Conservation (phyloP, 1,140 invertebrate genomes). For the Drosophila ambigua region DNA sequence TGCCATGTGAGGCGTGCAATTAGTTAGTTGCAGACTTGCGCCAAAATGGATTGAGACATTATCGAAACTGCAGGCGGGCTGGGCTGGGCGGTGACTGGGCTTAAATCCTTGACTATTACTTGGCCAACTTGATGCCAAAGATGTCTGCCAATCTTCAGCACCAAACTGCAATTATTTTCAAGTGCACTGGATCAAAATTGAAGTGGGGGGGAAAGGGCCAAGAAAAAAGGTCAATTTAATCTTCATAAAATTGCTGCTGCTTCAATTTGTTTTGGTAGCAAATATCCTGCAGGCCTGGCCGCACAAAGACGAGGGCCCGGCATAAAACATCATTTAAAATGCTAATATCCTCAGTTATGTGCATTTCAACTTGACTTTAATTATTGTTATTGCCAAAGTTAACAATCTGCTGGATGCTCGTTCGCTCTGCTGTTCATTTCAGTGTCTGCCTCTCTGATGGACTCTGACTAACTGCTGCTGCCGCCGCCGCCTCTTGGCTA, state of each 20-base stretch:
- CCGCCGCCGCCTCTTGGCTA: slow-evolving; percentile 4
- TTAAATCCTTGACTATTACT: too few species aligned
- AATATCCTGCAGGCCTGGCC: slow-evolving; percentile 43
- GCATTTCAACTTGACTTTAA: slow-evolving; percentile 83
- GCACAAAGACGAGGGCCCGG: slow-evolving; percentile 9
- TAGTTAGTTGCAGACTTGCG: slow-evolving; percentile 22
- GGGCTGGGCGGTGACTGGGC: too few species aligned
- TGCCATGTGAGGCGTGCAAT: slow-evolving; percentile 30
- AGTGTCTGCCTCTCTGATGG: slow-evolving; percentile 43
- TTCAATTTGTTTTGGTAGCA: slow-evolving; percentile 45
- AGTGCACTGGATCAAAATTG: slow-evolving; percentile 66
- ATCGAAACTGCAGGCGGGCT: too few species aligned
- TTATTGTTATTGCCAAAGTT: slow-evolving; percentile 83
- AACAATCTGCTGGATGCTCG: slow-evolving; percentile 68
- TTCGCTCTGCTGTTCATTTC: slow-evolving; percentile 57
- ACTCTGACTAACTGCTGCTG: slow-evolving; percentile 66
- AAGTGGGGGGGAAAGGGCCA: slow-evolving; percentile 7
- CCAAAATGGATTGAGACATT: too few species aligned
- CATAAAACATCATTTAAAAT: slow-evolving; percentile 82
- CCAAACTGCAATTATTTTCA: slow-evolving; percentile 62
- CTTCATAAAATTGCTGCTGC: slow-evolving; percentile 67
- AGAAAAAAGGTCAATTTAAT: slow-evolving; percentile 74
- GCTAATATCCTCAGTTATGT: slow-evolving; percentile 81
- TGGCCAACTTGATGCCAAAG: too few species aligned
- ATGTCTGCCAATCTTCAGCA: slow-evolving; percentile 49